These are phyloP conservation scores for Nowickia ferox DNA, from an alignment of 2,888 invertebrate species.

Conservation along the genomic window DNA sequence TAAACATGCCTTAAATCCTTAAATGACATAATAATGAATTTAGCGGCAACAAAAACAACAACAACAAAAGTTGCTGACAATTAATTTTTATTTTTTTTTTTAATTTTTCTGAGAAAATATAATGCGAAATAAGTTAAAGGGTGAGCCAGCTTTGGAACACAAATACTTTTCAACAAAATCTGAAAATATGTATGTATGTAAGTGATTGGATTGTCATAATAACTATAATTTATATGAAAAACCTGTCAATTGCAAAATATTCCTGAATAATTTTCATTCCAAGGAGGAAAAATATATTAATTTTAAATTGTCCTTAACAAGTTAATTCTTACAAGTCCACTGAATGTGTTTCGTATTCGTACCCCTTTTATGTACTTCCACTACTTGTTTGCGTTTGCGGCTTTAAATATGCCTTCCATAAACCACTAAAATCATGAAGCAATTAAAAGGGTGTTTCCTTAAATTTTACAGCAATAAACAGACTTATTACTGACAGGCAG, in stretches of 20 bases:
- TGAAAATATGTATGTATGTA: neutral
- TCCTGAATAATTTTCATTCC: neutral
- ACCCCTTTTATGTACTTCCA: conserved; percentile 45
- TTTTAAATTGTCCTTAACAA: conserved; percentile 41
- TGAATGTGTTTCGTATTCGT: conserved; percentile 1
- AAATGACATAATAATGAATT: conserved; percentile 48
- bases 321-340: conserved; percentile 11
- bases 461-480: conserved; percentile 47
- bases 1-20: conserved; percentile 12
- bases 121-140: conserved; percentile 14
- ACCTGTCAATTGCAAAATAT: conserved; percentile 65
- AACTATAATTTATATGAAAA: conserved; percentile 56
- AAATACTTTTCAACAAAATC: neutral
- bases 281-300: conserved; percentile 11
- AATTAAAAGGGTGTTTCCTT: conserved; percentile 70
- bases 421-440: conserved; percentile 59
- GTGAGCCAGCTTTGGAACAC: neutral
- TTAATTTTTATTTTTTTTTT: conserved; percentile 25
- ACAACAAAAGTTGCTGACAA: conserved; percentile 34
- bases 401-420: conserved; percentile 40
- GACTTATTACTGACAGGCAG: conserved; percentile 7
- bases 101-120: conserved; percentile 42
- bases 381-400: conserved; percentile 11
- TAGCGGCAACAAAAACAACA: neutral
- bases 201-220: conserved; percentile 19